phyloP scores from a whole-genome alignment of 2,888 invertebrate species.

The Lacanobia wlatinum region DNA sequence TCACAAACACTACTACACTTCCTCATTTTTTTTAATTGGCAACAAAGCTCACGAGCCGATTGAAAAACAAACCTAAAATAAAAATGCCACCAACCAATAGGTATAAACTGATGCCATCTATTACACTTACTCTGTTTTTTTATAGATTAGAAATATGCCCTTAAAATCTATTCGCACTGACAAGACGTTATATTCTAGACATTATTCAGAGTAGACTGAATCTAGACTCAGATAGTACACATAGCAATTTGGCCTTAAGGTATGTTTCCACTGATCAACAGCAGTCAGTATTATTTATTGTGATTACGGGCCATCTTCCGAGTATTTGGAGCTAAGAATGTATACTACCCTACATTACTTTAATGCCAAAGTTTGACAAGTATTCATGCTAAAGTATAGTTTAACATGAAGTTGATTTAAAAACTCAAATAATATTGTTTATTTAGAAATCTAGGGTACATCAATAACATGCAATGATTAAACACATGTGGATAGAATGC shows the following conservation, averaged over 20 bases:
- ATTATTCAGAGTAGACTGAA: neutral
- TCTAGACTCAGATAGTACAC: neutral
- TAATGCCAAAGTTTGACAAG: too few species aligned
- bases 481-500: too few species aligned
- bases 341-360: too few species aligned
- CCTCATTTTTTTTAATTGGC: neutral
- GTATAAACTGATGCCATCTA: neutral
- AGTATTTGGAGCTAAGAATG: too few species aligned
- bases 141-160: neutral
- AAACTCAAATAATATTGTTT: too few species aligned
- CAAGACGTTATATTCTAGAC: neutral
- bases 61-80: neutral
- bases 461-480: too few species aligned
- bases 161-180: neutral
- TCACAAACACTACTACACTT: neutral
- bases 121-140: neutral
- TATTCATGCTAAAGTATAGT: too few species aligned
- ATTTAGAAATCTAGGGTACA: too few species aligned
- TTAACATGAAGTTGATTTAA: too few species aligned
- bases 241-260: neutral
- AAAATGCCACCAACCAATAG: neutral
- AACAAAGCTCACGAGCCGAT: neutral
- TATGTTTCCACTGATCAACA: conserved; percentile 7
- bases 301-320: neutral
- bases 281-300: neutral